Conservation (phyloP, 2,888 invertebrate genomes). For the Nebria brevicollis region DNA sequence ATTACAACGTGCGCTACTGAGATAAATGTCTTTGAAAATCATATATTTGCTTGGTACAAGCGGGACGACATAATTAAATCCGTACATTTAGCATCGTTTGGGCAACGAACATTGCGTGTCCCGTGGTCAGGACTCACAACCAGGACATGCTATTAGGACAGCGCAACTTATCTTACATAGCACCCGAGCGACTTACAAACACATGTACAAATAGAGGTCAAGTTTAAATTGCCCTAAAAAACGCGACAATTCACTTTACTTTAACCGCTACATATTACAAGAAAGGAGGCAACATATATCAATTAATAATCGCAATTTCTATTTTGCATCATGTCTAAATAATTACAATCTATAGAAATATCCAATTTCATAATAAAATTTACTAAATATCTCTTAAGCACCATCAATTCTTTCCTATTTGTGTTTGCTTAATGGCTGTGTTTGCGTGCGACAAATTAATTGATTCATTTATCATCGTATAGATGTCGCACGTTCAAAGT, state of each 20-base stretch:
- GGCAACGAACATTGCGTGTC: neutral
- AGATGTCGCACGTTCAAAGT: conserved; percentile 38
- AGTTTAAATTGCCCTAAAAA: neutral
- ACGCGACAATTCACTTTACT: neutral
- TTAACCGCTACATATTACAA: neutral
- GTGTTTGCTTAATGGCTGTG: conserved; percentile 11
- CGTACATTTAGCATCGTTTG: neutral
- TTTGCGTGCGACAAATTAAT: conserved; percentile 43
- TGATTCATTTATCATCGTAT: conserved; percentile 43
- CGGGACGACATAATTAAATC: neutral
- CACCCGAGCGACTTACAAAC: neutral
- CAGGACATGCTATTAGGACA: neutral
- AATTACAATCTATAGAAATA: too few species aligned
- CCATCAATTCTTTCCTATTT: neutral
- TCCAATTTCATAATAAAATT: too few species aligned
- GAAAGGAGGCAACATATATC: too few species aligned
- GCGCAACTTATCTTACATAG: neutral
- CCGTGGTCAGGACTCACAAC: neutral
- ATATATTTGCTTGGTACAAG: neutral
- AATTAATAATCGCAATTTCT: neutral
- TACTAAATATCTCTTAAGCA: neutral
- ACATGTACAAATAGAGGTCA: neutral
- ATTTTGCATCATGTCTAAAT: neutral
- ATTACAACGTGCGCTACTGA: too few species aligned
- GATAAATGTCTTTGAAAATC: too few species aligned